Evolutionary conservation across 2,888 invertebrate genomes (phyloP), one percentile per base, ranked within the genome.

Genomic region (Trichogramma evanescens): DNA sequence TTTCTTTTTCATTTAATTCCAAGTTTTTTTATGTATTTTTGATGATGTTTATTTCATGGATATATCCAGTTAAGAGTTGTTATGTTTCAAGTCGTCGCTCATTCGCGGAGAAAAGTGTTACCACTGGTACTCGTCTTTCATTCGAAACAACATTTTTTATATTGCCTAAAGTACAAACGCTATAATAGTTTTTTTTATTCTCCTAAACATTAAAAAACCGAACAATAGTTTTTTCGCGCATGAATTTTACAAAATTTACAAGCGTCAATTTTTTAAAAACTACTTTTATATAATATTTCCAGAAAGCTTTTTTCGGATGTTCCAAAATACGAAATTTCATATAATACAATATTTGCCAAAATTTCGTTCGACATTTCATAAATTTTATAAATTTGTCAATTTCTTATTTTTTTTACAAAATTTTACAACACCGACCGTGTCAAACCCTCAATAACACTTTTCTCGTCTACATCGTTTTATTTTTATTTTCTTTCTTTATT

Each of bases 21-120:
- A 13, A 10, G 26, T 10, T 48, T 13, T 13, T 48, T 48, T 48
- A 13, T 48, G 48, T 7, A 13, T 63, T 66, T 66, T 65, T 69
- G 65, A 67, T 63, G 51, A 63, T 42, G 9, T 39, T 10, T 57
- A 50, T 49, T 54, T 54, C 45, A 53, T 64, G 58, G 59, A 63
- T 57, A 63, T 61, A 46, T 56, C 54, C 63, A 63, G 59, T 50
- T 53, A 48, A 46, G 51, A 59, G 58, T 66, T 59, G 59, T 55
- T 55, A 51, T 60, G 44, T 46, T 52, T 43, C 45, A 60, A 57
- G 54, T 59, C 58, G 62, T 63, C 62, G 62, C 62, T 60, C 58
- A 62, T 65, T 60, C 59, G 56, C 53, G 54, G 62, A 62, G 62
- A 63, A 64, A 64, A 64, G 64, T 64, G 62, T 61, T 63, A 60